Percentiles rank a stretch among this genome's conserved stretches.
phyloP scores from a whole-genome alignment of 2,113 vertebrate species.

The Mellivora capensis region DNA sequence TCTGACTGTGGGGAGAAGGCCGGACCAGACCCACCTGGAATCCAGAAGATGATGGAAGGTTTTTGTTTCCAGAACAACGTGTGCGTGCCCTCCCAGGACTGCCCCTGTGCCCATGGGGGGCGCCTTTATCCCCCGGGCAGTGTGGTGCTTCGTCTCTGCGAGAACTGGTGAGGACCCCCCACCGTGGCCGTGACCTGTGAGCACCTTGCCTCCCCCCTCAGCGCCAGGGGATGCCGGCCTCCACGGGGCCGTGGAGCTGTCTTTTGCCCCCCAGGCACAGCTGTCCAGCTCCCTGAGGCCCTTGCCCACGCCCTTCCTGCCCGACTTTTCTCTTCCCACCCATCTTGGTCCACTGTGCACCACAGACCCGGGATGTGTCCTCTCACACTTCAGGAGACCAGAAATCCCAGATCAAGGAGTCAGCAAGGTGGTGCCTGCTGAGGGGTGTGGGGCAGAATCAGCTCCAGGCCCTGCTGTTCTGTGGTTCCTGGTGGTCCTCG shows the following conservation, averaged over 20 bases:
- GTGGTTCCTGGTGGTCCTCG: no score
- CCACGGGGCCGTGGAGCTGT: not conserved
- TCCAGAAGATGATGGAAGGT: not conserved
- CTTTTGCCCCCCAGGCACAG: not conserved
- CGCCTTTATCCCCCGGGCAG: slow-evolving; percentile 80
- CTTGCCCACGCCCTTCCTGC: no score
- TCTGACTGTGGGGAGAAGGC: not conserved
- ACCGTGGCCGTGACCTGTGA: rapidly evolving
- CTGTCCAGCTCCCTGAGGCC: not conserved
- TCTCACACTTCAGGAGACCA: not conserved
- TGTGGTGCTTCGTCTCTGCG: slow-evolving; percentile 82
- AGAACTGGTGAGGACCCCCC: slow-evolving; percentile 84
- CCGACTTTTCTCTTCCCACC: not conserved
- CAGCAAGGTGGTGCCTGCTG: rapidly evolving
- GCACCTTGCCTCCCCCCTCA: not conserved
- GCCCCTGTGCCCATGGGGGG: slow-evolving; percentile 84
- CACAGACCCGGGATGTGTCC: no score
- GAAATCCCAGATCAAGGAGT: not conserved
- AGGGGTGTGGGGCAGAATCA: not conserved
- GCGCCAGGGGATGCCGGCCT: not conserved
- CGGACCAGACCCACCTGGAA: not conserved
- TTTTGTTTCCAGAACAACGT: slow-evolving; percentile 58
- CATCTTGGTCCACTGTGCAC: not conserved
- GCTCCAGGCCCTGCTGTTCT: no score
- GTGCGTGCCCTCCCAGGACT: slow-evolving; percentile 82